Base-by-base conservation (phyloP, 1,140 invertebrate genomes). In the Pogonomyrmex californicus region DNA sequence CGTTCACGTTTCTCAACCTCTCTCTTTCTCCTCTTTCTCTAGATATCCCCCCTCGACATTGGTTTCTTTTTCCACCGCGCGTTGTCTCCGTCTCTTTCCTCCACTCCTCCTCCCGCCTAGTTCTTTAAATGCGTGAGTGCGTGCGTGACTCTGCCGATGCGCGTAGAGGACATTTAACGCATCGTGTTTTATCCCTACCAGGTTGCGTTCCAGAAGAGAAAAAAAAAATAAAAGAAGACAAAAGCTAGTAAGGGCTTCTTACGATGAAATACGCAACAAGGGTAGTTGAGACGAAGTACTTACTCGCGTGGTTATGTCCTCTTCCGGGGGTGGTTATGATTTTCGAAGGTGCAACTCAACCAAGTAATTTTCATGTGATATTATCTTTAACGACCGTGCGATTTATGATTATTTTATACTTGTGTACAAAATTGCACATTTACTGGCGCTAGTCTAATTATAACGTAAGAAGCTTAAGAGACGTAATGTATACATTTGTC, bases 71-170 rank as follows among this genome's bases (percentile, higher is more conserved):
- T 62, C 7, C 54, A 71, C 5, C 70, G 54, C 41, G 44, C 49
- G 38, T 17, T 51, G 6, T 62, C 63, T 44, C 51, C 4, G 54
- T 75, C 49, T 83, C 70, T 33, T 38, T 81, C 33, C 65, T 49
- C 49, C 44, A 66, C 17, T 17, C 23, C 33, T 58, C 77, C 63
- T 54, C 54, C 87, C 87, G 81, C 60, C 85, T 89, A 79, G 78
- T 73, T 76, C 23, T 38, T 44, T 86, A 81, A 62, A 77, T 87
- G 86, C 89, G 88, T 90, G 77, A 89, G 89, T 89, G 88, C 88
- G 88, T 89, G 88, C 87, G 88, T 90, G 89, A 78, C 88, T 90
- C 73, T 41, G 71, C 14, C 30, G 70, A 36, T 65, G 63, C 75
- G 81, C 77, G 36, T 41, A 68, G 79, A 78, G 85, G 88, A 85